phyloP scores from a whole-genome alignment of 2,797 vertebrate genomes.

The Manis pentadactyla region DNA sequence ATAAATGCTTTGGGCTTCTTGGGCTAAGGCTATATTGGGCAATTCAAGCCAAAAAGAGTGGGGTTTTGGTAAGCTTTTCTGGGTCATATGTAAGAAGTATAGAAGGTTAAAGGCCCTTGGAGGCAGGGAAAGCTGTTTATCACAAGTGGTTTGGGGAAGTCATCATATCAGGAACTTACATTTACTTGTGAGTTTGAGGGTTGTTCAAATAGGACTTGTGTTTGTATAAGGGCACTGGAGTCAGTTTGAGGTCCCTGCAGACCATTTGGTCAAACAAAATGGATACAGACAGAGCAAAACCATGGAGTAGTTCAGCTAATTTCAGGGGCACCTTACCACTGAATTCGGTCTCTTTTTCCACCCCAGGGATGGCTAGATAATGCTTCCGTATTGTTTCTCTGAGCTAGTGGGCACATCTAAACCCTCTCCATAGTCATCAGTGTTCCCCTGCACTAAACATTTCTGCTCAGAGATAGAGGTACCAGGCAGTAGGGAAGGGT shows the following conservation, averaged over 20 bases:
- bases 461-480: not conserved
- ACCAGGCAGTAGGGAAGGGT: not conserved
- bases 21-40: not conserved
- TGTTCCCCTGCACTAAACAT: not conserved
- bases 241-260: not conserved
- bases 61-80: not conserved
- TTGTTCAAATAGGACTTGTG: not conserved
- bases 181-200: not conserved
- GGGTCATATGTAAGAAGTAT: not conserved
- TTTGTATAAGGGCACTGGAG: not conserved
- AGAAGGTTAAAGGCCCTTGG: not conserved
- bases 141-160: not conserved
- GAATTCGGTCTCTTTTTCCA: not conserved
- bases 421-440: not conserved
- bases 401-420: not conserved
- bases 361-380: not conserved
- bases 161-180: not conserved
- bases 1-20: not conserved
- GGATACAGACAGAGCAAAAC: not conserved
- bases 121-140: not conserved
- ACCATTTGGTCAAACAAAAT: not conserved
- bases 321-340: not conserved
- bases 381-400: not conserved
- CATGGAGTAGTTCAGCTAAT: not conserved
- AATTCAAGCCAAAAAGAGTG: not conserved